Evolutionary conservation across 2,113 vertebrate species (phyloP), one percentile per base, ranked within the genome.

Genomic region (Hylia prasina): DNA sequence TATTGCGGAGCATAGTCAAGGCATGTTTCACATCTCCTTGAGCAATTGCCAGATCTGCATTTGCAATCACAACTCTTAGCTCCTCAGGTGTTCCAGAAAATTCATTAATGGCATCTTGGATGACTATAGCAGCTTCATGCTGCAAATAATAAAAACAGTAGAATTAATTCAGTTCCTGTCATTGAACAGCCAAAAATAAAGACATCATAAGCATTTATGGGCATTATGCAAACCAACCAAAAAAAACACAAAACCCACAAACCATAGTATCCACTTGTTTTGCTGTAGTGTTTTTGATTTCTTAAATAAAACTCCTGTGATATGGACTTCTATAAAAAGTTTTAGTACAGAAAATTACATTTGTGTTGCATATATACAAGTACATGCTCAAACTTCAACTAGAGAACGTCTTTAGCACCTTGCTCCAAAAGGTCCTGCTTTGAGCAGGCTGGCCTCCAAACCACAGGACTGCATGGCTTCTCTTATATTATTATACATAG

Each of bases 71-170:
- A 64, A 99, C 98, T 39, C 99, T 98, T 3, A 99, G 77, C 56
- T 99, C 99, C 97, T 99, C 99, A 3, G 98, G 96, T 6, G 99
- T 99, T 85, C 99, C 99, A 7, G 99, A 98, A 97, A 99, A 99
- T 97, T 99, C 99, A 87, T 98, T 99, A 95, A 99, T 99, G 70
- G 99, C 99, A 3, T 99, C 99, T 96, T 99, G 99, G 97, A 99
- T 99, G 91, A 99, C 97, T 97, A 99, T 99, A 93, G 99, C 98
- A 72, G 99, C 99, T 96, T 99, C 99, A 28, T 99, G 99, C 99
- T 99, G 51, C 79, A 97, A 94, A 96, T 53, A 70, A 96, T 50
- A 82, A 91, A 97, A 80, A 39, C 9, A 76, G n/a, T 0, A 71
- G 11, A 82, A 75, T 63, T 68, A 66, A 60, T 70, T 44, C 25